phyloP scores from a whole-genome alignment of 2,113 vertebrate species.

The Melanostigma gelatinosum region DNA sequence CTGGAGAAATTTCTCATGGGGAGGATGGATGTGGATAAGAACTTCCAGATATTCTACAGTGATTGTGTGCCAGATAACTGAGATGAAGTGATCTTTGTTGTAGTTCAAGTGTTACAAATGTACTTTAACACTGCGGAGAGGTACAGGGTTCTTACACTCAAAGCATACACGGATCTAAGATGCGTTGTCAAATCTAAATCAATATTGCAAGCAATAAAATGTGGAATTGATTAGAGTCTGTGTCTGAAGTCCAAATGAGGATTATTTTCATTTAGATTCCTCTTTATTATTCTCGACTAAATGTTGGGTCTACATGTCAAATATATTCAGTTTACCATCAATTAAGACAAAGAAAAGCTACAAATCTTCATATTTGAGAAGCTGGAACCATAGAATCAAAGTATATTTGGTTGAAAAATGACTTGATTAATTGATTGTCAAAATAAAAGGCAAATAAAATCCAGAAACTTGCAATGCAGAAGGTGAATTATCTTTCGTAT shows the following conservation, averaged over 20 bases:
- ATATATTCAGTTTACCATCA: neutral
- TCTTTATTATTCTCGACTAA: neutral
- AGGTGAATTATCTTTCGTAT: neutral
- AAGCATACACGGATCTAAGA: neutral
- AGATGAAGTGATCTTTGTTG: neutral
- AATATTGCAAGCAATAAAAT: conserved; percentile 30
- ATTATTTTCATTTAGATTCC: neutral
- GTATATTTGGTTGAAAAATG: neutral
- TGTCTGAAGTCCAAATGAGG: neutral
- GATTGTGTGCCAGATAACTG: conserved; percentile 75
- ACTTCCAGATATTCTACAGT: conserved; percentile 82
- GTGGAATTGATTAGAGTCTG: neutral
- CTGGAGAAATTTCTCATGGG: conserved; percentile 80
- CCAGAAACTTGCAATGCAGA: neutral
- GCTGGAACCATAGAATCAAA: neutral
- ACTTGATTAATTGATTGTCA: neutral
- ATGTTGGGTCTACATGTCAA: neutral
- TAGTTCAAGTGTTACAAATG: neutral
- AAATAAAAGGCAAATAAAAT: neutral
- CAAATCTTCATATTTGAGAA: neutral
- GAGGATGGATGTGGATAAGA: conserved; percentile 79
- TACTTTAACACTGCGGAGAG: neutral
- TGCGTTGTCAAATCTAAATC: neutral
- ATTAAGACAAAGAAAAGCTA: neutral
- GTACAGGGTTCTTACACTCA: neutral